A percentile compares a stretch with the other conserved stretches of the same genome.
These are phyloP conservation scores for Cichlasoma orientale DNA, from an alignment of 2,797 vertebrate genomes.

Conservation along the genomic window DNA sequence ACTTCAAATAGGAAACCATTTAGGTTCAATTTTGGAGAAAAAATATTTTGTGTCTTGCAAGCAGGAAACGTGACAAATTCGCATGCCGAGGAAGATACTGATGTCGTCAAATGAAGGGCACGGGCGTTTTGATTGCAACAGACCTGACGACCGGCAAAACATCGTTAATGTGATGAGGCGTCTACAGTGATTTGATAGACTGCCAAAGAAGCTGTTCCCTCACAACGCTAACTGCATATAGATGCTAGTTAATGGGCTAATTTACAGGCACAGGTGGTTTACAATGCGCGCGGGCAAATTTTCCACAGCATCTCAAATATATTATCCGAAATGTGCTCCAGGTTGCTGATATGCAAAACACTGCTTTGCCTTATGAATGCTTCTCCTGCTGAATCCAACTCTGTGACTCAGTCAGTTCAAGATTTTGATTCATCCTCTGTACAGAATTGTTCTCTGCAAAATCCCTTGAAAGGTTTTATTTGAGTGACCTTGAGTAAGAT, in stretches of 20 bases:
- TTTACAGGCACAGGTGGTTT: conserved; percentile 75
- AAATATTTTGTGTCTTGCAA: not conserved
- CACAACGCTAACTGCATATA: conserved; percentile 66
- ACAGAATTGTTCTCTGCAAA: conserved; percentile 6
- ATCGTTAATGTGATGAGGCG: conserved; percentile 54
- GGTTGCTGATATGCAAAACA: conserved; percentile 47
- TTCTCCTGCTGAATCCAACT: conserved; percentile 38
- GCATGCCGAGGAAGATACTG: conserved; percentile 1
- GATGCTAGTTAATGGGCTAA: conserved; percentile 76
- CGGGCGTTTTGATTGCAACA: conserved; percentile 54
- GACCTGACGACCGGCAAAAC: conserved; percentile 44
- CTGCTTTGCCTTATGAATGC: conserved; percentile 41
- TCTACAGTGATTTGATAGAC: conserved; percentile 62
- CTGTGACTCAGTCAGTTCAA: conserved; percentile 25
- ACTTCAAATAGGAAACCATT: not conserved
- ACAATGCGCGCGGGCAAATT: conserved; percentile 52
- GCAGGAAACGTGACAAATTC: conserved; percentile 12
- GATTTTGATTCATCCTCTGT: not conserved
- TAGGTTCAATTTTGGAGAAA: not conserved
- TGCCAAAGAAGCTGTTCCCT: conserved; percentile 59
- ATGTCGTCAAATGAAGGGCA: conserved; percentile 35
- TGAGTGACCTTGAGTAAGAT: conserved; percentile 31
- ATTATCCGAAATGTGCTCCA: conserved; percentile 59
- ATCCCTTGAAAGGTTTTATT: conserved; percentile 27
- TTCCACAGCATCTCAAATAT: conserved; percentile 56